Base-by-base conservation (phyloP, 2,888 invertebrate species). In the Mesoligia furuncula region DNA sequence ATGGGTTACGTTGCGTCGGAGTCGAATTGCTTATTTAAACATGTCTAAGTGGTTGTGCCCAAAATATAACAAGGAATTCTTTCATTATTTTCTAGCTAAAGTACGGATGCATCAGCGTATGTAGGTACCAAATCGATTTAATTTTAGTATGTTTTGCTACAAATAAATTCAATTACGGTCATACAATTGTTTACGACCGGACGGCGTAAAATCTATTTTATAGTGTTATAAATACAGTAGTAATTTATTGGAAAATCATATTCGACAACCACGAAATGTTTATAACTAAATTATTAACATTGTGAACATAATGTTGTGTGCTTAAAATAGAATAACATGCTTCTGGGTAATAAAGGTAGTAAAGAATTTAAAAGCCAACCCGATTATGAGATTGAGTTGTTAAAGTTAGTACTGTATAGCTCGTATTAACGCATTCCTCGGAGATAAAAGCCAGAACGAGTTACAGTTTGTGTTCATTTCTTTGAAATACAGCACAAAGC, bases 201-300 rank as follows among this genome's bases (percentile, higher is more conserved):
- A 91, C 75, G 90, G 84, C 79, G 83, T 91, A 87, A 91, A 91
- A 89, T 89, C 87, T 83, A 86, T 89, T 91, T 91, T 89, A 91
- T 90, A 83, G 88, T 84, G 88, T 86, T 89, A 87, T 90, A 89
- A 89, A 89, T 87, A 85, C 85, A 85, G 85, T 84, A 83, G 82
- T 85, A 87, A 87, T 86, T 87, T 86, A 91, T 87, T 85, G 85
- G 85, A 90, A 89, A 87, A 86, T 89, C 81, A 89, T 86, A 87
- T 84, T 85, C 79, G 75, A 75, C 78, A 75, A 89, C 87, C 88
- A 77, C 88, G 80, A 85, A 87, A 88, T 86, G 83, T 88, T 87
- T 79, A 88, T 72, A 83, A 86, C 88, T 83, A 81, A 85, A 87
- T 86, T 86, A 87, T 77, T 75, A 73, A 84, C 83, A 83, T 72